Evolutionary conservation across 1,140 invertebrate genomes (phyloP).

Genomic region (Achroia grisella): DNA sequence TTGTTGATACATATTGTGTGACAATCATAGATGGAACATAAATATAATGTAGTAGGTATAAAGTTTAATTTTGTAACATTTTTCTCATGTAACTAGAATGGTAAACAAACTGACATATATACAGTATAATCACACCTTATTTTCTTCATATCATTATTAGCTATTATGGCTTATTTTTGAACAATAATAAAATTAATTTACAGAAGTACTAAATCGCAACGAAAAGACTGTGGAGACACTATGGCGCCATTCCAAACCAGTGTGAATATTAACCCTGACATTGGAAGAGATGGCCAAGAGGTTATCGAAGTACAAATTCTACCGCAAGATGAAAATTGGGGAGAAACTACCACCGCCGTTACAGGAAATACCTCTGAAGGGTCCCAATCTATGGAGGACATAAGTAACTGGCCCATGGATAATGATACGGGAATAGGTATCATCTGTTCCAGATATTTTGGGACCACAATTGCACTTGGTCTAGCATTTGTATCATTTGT

Average conservation of each 20-base stretch:
- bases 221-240: constrained; percentile 50
- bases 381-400: constrained; percentile 94
- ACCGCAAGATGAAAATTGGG: constrained; percentile 98
- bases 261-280: constrained; percentile 82
- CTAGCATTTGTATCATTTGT: constrained; percentile 89
- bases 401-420: constrained; percentile 85
- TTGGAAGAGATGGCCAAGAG: constrained; percentile 82
- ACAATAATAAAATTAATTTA: constrained; percentile 7
- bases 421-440: constrained; percentile 82
- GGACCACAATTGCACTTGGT: constrained; percentile 83
- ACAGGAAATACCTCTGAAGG: constrained; percentile 97
- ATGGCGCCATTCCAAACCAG: constrained; percentile 88
- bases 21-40: no score
- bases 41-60: no score
- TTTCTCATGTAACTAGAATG: no score
- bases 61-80: no score
- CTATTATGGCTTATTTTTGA: constrained; percentile 8
- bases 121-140: no score
- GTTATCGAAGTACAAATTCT: constrained; percentile 94
- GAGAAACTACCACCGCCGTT: constrained; percentile 96
- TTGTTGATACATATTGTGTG: no score
- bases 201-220: constrained; percentile 68
- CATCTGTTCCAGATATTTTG: constrained; percentile 85
- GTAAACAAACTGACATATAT: no score
- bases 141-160: no score